These are phyloP conservation scores for Chymomyza costata DNA, from an alignment of 1,140 invertebrate genomes.

Conservation along the genomic window DNA sequence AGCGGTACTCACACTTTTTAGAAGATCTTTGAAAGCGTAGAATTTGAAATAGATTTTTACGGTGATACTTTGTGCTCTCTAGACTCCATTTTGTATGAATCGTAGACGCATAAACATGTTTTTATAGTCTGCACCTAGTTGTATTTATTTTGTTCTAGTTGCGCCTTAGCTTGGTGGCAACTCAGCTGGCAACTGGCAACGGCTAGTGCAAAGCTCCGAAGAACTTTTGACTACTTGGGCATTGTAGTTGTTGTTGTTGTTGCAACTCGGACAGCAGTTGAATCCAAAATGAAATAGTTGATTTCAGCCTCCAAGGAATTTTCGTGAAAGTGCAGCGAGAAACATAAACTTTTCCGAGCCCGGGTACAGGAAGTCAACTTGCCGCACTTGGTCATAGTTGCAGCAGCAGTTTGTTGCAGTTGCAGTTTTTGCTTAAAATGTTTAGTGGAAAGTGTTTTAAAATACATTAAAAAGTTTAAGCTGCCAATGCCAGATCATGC, in stretches of 20 bases:
- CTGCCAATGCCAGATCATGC: conserved; percentile 52
- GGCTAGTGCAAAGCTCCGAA: conserved; percentile 33
- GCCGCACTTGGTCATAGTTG: conserved; percentile 26
- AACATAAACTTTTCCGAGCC: not conserved
- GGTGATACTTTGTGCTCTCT: too few species aligned
- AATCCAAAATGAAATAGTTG: conserved; percentile 73
- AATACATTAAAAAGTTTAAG: conserved; percentile 72
- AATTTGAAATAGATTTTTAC: too few species aligned
- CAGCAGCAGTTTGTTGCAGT: conserved; percentile 25
- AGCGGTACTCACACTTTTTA: too few species aligned
- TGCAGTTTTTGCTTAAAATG: conserved; percentile 56
- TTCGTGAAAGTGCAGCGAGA: conserved; percentile 23
- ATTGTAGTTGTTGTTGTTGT: conserved; percentile 47
- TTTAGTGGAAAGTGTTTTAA: conserved; percentile 73
- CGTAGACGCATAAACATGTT: too few species aligned
- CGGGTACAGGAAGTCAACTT: conserved; percentile 62
- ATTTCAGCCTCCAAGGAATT: conserved; percentile 68
- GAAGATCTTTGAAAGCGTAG: too few species aligned
- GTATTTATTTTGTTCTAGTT: too few species aligned
- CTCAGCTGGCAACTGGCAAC: conserved; percentile 53
- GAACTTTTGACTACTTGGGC: conserved; percentile 53
- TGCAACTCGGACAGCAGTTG: conserved; percentile 68
- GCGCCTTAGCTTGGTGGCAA: conserved; percentile 55
- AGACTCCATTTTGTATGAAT: too few species aligned
- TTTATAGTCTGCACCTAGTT: too few species aligned